Evolutionary conservation across 2,113 vertebrate species (phyloP).

Genomic region (Casuarius casuarius): DNA sequence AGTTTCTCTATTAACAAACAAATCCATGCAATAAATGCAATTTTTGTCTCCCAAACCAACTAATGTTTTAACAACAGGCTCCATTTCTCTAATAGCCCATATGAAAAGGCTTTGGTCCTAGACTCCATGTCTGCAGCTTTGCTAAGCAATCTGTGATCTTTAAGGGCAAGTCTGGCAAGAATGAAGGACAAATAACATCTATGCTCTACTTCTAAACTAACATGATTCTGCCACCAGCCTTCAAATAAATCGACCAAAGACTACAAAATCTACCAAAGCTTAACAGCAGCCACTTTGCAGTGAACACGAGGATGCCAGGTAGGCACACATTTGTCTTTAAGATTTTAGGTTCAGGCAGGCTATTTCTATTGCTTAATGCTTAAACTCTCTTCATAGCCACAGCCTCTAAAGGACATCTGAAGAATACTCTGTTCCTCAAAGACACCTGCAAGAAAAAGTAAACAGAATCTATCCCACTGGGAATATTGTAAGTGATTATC

Average conservation of each 20-base stretch:
- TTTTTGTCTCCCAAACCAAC: background rate
- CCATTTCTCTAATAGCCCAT: background rate
- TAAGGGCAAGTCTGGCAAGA: background rate
- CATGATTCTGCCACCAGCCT: background rate
- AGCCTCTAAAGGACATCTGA: background rate
- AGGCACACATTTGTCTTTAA: background rate
- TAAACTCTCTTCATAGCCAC: background rate
- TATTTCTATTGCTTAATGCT: background rate
- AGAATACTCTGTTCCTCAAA: background rate
- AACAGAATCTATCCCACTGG: background rate
- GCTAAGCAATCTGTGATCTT: background rate
- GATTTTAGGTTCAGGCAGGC: background rate
- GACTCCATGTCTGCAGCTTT: fast-evolving
- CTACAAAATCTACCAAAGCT: background rate
- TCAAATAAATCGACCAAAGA: background rate
- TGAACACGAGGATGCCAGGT: background rate
- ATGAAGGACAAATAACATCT: background rate
- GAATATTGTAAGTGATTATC: background rate
- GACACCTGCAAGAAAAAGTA: background rate
- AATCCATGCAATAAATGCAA: background rate
- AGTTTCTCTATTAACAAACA: background rate
- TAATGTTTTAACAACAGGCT: background rate
- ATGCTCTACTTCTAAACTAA: background rate
- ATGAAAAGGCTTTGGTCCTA: background rate
- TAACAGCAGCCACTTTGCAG: background rate